These are phyloP conservation scores for Slavum lentiscoides DNA, from an alignment of 2,888 invertebrate species.

Conservation along the genomic window DNA sequence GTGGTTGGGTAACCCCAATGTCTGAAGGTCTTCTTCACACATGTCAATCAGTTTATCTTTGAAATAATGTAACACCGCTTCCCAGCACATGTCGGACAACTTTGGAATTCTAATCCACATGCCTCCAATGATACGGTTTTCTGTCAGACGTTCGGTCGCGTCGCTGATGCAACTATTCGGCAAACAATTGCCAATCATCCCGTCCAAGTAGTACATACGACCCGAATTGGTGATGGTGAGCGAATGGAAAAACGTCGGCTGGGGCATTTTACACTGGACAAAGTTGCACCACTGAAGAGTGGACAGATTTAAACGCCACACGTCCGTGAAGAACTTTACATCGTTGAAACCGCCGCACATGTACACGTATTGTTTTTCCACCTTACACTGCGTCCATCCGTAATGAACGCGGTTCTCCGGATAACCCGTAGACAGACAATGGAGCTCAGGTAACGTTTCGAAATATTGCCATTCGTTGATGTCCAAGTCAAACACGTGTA, in stretches of 20 bases:
- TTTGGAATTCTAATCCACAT: background rate
- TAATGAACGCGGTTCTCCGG: background rate
- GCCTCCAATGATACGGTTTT: background rate
- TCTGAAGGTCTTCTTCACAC: background rate
- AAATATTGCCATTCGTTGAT: background rate
- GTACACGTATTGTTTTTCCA: background rate
- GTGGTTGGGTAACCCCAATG: background rate
- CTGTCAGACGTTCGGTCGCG: background rate
- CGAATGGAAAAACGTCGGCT: background rate
- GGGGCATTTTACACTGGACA: background rate
- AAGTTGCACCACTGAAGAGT: background rate
- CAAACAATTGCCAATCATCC: background rate
- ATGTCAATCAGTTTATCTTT: background rate
- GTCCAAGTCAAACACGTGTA: constrained; percentile 1
- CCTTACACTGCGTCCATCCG: background rate
- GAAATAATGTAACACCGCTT: constrained; percentile 7
- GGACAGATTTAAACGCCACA: background rate
- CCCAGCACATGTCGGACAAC: background rate
- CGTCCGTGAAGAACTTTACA: background rate
- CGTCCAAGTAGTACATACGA: background rate
- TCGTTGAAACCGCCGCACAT: constrained; percentile 4
- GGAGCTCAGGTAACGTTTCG: background rate
- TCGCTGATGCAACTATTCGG: background rate
- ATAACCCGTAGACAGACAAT: background rate
- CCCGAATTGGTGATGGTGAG: background rate